Evolutionary conservation across 2,888 invertebrate species (phyloP).

Genomic region (Osmoderma eremita): DNA sequence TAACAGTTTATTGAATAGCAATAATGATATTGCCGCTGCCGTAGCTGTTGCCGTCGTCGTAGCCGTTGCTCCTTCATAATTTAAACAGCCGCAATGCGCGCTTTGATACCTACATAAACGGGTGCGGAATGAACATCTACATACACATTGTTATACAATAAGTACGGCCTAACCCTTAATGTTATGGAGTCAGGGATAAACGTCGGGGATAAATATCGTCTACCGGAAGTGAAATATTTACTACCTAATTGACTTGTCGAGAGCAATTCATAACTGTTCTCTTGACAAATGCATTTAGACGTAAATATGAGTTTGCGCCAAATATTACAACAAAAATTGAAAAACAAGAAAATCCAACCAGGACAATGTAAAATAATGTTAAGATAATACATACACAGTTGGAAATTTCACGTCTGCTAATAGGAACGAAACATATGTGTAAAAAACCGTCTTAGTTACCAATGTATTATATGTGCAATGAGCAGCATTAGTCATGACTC

Average conservation of each 20-base stretch:
- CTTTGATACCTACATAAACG: slow-evolving; percentile 16
- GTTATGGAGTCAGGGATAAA: slow-evolving; percentile 25
- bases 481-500: too few species aligned
- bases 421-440: too few species aligned
- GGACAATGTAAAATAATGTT: too few species aligned
- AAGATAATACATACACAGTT: too few species aligned
- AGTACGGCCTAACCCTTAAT: slow-evolving; percentile 25
- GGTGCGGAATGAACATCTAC: not conserved
- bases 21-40: slow-evolving; percentile 36
- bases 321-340: too few species aligned
- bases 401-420: too few species aligned
- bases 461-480: too few species aligned
- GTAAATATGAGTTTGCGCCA: too few species aligned
- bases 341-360: too few species aligned
- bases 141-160: slow-evolving; percentile 17
- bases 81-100: slow-evolving; percentile 38
- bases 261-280: too few species aligned
- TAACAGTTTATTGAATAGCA: slow-evolving; percentile 43
- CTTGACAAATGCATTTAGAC: too few species aligned
- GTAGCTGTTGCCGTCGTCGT: slow-evolving; percentile 5
- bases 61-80: slow-evolving; percentile 37
- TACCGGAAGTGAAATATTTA: slow-evolving; percentile 31
- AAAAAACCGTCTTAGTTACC: too few species aligned
- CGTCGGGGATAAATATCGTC: slow-evolving; percentile 24
- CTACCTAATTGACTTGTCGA: slow-evolving; percentile 23